A percentile compares a stretch with the other conserved stretches of the same genome.
phyloP scores from a whole-genome alignment of 1,140 invertebrate species.

The Pogonomyrmex californicus region DNA sequence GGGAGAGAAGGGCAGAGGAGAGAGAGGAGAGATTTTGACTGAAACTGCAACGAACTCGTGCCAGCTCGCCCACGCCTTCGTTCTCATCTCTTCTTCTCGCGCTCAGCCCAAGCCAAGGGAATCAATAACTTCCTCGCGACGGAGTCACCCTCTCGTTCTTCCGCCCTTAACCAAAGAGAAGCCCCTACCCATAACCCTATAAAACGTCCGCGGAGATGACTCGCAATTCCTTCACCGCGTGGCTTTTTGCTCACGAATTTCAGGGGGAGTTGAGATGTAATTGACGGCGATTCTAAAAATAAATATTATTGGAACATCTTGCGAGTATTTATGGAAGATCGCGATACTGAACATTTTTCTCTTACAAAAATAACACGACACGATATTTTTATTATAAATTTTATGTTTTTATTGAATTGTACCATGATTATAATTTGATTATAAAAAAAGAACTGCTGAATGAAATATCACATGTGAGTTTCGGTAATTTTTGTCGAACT shows the following conservation, averaged over 20 bases:
- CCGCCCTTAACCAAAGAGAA: constrained; percentile 74
- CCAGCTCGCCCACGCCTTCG: constrained; percentile 65
- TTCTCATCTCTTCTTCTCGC: constrained; percentile 73
- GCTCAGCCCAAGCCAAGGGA: constrained; percentile 76
- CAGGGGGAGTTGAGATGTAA: background rate
- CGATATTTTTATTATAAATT: background rate
- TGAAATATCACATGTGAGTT: background rate
- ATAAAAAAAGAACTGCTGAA: background rate
- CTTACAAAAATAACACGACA: background rate
- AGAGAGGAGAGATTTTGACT: constrained; percentile 37
- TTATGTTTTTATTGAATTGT: background rate
- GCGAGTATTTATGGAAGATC: background rate
- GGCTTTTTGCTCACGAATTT: constrained; percentile 35
- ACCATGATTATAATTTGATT: background rate
- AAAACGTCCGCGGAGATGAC: constrained; percentile 68
- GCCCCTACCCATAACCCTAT: constrained; percentile 71
- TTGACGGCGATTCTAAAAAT: constrained; percentile 29
- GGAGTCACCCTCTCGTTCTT: constrained; percentile 78
- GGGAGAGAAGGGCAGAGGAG: background rate
- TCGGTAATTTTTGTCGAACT: background rate
- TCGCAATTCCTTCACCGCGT: constrained; percentile 12
- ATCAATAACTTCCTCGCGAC: constrained; percentile 83
- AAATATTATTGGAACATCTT: constrained; percentile 34
- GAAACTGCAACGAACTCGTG: constrained; percentile 74
- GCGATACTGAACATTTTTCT: background rate